Evolutionary conservation across 2,113 vertebrate species (phyloP).

Genomic region (Spea bombifrons): DNA sequence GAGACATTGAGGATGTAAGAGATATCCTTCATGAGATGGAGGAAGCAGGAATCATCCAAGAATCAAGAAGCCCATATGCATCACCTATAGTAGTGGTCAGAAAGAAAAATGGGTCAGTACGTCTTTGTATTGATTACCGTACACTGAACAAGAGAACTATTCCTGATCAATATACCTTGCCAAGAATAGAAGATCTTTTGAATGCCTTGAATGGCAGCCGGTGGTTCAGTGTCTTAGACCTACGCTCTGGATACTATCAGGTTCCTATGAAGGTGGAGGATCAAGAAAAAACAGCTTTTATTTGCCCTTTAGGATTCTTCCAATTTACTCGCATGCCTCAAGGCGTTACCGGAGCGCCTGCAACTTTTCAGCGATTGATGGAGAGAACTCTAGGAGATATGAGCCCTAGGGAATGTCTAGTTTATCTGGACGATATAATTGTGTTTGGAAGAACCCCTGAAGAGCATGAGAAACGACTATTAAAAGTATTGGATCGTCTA

Average conservation of each 20-base stretch:
- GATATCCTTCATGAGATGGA: no score
- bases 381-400: neutral
- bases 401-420: conserved; percentile 1
- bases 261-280: no score
- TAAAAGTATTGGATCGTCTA: neutral
- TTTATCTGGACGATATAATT: conserved; percentile 9
- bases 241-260: no score
- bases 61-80: no score
- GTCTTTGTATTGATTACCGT: no score
- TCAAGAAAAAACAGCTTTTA: neutral
- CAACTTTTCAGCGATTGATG: neutral
- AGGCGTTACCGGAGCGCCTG: neutral
- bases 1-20: neutral
- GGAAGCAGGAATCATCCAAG: neutral
- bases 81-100: no score
- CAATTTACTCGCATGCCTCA: neutral
- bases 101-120: no score
- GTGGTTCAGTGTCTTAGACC: no score
- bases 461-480: neutral
- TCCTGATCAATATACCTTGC: neutral
- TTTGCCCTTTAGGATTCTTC: neutral
- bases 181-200: conserved; percentile 22
- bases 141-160: neutral
- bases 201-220: conserved; percentile 29
- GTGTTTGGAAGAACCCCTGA: neutral